Conservation (phyloP, 2,797 vertebrate species). For the Poecilia velifera region DNA sequence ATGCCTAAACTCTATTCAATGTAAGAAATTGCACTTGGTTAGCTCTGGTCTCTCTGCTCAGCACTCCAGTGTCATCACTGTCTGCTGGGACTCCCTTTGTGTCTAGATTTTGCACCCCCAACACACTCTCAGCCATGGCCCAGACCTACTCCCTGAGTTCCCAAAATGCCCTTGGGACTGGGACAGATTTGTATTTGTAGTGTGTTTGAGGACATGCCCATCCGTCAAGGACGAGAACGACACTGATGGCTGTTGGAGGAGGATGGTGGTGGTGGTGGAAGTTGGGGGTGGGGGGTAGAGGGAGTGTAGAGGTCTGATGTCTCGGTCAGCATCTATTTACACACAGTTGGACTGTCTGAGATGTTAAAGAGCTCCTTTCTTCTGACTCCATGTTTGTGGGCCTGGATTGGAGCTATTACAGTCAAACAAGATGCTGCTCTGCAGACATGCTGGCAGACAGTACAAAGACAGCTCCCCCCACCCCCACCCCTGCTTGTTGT, state of each 20-base stretch:
- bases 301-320: constrained; percentile 55
- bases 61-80: constrained; percentile 31
- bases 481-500: constrained; percentile 6
- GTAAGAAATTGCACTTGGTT: constrained; percentile 30
- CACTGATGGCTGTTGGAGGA: constrained; percentile 17
- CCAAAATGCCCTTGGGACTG: constrained; percentile 75
- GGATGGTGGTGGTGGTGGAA: not conserved
- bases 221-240: constrained; percentile 65
- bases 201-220: constrained; percentile 71
- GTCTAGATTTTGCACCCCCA: constrained; percentile 72
- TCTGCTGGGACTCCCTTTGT: constrained; percentile 74
- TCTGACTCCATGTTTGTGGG: constrained; percentile 43
- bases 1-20: constrained; percentile 10
- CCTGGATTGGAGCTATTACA: constrained; percentile 42
- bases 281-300: not conserved
- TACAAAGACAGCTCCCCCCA: constrained; percentile 21
- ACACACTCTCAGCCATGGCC: constrained; percentile 22
- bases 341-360: constrained; percentile 62
- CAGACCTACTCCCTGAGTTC: constrained; percentile 61
- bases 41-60: constrained; percentile 28
- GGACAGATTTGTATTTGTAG: constrained; percentile 74
- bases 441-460: constrained; percentile 40
- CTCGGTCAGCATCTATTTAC: constrained; percentile 72
- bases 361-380: constrained; percentile 56
- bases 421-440: constrained; percentile 32